Conservation (phyloP, 2,797 vertebrate genomes). For the Sebastes glaucus region DNA sequence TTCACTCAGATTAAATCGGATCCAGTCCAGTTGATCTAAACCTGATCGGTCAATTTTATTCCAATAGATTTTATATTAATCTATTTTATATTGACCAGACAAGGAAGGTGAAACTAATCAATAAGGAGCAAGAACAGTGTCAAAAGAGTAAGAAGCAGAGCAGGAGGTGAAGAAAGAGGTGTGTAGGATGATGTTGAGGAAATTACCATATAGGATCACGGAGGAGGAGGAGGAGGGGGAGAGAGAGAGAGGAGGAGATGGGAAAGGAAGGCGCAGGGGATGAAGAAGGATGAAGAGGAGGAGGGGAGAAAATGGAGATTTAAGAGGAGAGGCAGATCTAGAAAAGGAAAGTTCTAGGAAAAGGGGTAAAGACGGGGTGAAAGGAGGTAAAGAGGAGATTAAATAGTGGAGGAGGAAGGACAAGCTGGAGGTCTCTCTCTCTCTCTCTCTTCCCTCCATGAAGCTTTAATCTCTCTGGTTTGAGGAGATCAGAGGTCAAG, state of each 20-base stretch:
- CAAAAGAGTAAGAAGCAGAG: background rate
- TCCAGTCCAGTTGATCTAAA: background rate
- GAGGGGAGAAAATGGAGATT: background rate
- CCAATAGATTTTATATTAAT: background rate
- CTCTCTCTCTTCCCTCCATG: slow-evolving; percentile 36
- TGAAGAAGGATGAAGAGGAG: background rate
- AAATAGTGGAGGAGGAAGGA: background rate
- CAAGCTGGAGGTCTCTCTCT: background rate
- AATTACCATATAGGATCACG: slow-evolving; percentile 4
- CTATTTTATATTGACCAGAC: background rate
- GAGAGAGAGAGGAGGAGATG: background rate
- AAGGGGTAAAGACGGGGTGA: background rate
- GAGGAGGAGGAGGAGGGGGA: background rate
- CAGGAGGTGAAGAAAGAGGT: background rate
- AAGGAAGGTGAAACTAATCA: background rate
- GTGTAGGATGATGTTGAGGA: background rate
- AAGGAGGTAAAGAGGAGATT: background rate
- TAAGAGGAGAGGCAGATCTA: background rate
- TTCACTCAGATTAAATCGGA: background rate
- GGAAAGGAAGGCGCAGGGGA: background rate
- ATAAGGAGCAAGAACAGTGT: background rate
- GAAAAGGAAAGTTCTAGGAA: background rate
- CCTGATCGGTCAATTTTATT: background rate
- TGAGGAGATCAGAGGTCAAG: slow-evolving; percentile 60
- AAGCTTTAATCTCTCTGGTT: slow-evolving; percentile 53